These are phyloP conservation scores for Hemiprocne comata DNA, from an alignment of 2,113 vertebrate species.

Conservation along the genomic window DNA sequence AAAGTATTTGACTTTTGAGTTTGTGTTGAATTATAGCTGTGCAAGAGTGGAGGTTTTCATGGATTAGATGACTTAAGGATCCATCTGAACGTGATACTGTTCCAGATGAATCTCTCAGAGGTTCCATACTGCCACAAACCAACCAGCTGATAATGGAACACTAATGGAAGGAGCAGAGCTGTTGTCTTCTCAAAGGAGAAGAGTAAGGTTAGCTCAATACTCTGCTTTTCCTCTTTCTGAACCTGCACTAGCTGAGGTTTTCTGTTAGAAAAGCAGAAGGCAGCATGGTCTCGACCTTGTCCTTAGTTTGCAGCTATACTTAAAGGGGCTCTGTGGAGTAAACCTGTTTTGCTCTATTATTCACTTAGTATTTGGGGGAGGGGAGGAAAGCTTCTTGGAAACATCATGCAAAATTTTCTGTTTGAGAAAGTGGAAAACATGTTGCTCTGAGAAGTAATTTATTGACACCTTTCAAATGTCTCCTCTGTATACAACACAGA, in stretches of 20 bases:
- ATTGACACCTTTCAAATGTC: conserved; percentile 72
- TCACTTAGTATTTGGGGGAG: conserved; percentile 11
- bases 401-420: conserved; percentile 63
- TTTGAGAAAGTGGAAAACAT: conserved; percentile 67
- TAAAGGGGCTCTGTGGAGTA: conserved; percentile 2
- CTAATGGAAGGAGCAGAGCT: neutral
- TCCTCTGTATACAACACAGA: conserved; percentile 66
- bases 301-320: neutral
- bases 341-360: neutral
- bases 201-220: neutral
- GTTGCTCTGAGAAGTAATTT: conserved; percentile 65
- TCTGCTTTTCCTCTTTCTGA: neutral
- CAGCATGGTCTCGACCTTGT: neutral
- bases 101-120: neutral
- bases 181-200: neutral
- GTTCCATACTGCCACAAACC: neutral
- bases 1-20: neutral
- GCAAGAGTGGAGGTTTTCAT: neutral
- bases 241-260: neutral
- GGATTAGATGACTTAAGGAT: neutral
- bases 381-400: conserved; percentile 39
- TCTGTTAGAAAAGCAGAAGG: neutral
- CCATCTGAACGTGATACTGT: neutral
- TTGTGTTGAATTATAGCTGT: neutral
- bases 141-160: neutral